Evolutionary conservation across 2,113 vertebrate genomes (phyloP).

Genomic region (Peromyscus leucopus): DNA sequence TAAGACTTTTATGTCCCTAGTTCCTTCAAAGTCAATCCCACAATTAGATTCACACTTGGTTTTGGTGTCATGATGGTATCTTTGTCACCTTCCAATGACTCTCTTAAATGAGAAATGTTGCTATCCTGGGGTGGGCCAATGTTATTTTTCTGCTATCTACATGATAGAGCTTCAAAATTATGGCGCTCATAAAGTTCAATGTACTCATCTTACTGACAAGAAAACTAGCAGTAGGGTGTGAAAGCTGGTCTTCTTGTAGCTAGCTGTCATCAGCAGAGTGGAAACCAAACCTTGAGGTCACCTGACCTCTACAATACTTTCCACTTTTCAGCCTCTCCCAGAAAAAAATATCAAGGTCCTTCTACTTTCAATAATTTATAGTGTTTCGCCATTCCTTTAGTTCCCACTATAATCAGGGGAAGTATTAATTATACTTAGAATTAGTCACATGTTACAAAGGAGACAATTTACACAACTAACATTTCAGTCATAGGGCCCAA

Average conservation of each 20-base stretch:
- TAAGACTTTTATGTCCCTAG: background rate
- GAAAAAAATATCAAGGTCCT: background rate
- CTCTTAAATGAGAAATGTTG: slow-evolving; percentile 37
- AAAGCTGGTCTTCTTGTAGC: background rate
- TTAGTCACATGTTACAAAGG: slow-evolving; percentile 43
- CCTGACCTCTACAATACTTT: background rate
- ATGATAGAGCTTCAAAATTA: slow-evolving; percentile 46
- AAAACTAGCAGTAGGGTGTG: background rate
- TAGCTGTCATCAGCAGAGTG: background rate
- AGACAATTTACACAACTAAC: background rate
- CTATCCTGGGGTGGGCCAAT: slow-evolving; percentile 20
- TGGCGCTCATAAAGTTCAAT: background rate
- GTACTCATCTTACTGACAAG: slow-evolving; percentile 23
- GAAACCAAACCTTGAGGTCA: background rate
- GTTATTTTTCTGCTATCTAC: slow-evolving; percentile 44
- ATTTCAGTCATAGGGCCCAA: background rate
- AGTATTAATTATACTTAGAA: background rate
- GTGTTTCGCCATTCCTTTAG: background rate
- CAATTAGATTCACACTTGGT: background rate
- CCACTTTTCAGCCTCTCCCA: background rate
- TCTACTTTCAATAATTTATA: background rate
- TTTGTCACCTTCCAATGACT: slow-evolving; percentile 35
- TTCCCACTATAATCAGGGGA: background rate
- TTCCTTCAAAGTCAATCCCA: background rate
- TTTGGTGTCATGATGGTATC: slow-evolving; percentile 44